Conservation (phyloP, 2,797 vertebrate genomes). For the Acestrorhynchus altus region DNA sequence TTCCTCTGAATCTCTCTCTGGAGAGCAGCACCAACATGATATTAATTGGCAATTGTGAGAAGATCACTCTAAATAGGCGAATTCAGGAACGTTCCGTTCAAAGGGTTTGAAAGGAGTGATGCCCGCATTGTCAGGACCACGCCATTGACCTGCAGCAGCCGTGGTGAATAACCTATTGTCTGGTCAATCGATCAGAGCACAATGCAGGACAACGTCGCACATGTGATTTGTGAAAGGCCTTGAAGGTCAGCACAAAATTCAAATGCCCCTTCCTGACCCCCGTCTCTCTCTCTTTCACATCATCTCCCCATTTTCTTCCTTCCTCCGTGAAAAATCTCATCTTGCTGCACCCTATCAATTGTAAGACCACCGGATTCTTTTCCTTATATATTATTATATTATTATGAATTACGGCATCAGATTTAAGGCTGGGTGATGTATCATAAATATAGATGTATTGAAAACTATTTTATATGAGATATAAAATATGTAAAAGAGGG, state of each 20-base stretch:
- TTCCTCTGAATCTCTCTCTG: slow-evolving; percentile 59
- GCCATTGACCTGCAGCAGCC: slow-evolving; percentile 70
- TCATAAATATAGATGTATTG: no score
- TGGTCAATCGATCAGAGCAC: slow-evolving; percentile 76
- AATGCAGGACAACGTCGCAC: slow-evolving; percentile 70
- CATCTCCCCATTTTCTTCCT: background rate
- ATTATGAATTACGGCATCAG: no score
- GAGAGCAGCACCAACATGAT: slow-evolving; percentile 69
- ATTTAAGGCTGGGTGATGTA: no score
- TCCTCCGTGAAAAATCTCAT: background rate
- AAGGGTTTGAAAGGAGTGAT: slow-evolving; percentile 69
- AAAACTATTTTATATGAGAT: no score
- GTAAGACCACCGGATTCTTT: background rate
- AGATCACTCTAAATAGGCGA: slow-evolving; percentile 62
- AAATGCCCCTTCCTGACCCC: slow-evolving; percentile 65
- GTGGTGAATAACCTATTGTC: slow-evolving; percentile 81
- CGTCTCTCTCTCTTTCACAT: slow-evolving; percentile 45
- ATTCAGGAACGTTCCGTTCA: slow-evolving; percentile 69
- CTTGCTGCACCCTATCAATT: background rate
- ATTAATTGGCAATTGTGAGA: slow-evolving; percentile 79
- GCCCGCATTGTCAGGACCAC: slow-evolving; percentile 68
- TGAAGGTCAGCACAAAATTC: slow-evolving; percentile 73
- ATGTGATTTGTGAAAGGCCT: slow-evolving; percentile 77
- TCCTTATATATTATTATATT: no score
- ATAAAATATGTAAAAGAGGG: no score